Evolutionary conservation across 1,140 invertebrate genomes (phyloP).

Genomic region (Saccostrea cuccullata): DNA sequence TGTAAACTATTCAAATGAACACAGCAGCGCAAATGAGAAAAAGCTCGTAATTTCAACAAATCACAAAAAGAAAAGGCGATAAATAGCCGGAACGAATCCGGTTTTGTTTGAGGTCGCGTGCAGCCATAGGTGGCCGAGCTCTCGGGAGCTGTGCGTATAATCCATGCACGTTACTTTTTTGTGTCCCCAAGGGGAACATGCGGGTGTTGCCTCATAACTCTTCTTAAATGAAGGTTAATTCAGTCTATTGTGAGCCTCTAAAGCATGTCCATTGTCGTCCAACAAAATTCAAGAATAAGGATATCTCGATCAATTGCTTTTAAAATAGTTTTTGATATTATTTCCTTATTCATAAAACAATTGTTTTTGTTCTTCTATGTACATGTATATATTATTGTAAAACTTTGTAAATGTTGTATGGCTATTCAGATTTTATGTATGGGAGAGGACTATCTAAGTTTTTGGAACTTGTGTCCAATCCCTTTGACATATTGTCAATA

Average conservation of each 20-base stretch:
- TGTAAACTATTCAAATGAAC: background rate
- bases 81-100: background rate
- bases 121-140: background rate
- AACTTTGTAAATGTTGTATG: too few species aligned
- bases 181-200: background rate
- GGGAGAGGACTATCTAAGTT: too few species aligned
- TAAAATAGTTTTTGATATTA: background rate
- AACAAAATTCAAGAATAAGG: background rate
- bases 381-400: too few species aligned
- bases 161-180: background rate
- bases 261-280: background rate
- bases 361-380: too few species aligned
- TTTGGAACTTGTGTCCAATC: too few species aligned
- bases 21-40: background rate
- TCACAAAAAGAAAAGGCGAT: conserved; percentile 4
- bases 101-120: background rate
- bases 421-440: too few species aligned
- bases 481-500: too few species aligned
- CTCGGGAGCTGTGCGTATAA: background rate
- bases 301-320: background rate
- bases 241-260: conserved; percentile 5
- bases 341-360: too few species aligned
- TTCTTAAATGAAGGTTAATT: conserved; percentile 25
- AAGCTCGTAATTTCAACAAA: conserved; percentile 3
- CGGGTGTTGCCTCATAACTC: conserved; percentile 32